A percentile compares a stretch with the other conserved stretches of the same genome.
These are phyloP conservation scores for Gila orcuttii DNA, from an alignment of 2,113 vertebrate genomes.

Conservation along the genomic window DNA sequence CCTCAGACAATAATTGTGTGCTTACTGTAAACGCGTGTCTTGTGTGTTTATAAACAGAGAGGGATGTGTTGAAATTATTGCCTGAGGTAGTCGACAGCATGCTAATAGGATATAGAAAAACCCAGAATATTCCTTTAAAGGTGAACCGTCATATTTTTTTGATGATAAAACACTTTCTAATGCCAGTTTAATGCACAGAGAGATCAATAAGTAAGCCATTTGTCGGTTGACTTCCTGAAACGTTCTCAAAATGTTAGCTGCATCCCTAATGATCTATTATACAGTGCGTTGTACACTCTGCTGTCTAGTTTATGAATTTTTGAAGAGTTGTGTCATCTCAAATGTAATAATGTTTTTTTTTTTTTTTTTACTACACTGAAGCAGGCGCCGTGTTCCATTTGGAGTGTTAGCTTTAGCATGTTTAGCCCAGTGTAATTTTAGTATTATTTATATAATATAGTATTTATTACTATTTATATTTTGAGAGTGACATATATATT, in stretches of 20 bases:
- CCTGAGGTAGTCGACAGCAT: neutral
- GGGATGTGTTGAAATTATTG: constrained; percentile 8
- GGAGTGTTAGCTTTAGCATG: neutral
- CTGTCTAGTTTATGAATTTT: neutral
- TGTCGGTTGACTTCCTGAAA: neutral
- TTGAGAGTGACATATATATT: too few species aligned
- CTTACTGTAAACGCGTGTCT: constrained; percentile 22
- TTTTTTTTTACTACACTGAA: neutral
- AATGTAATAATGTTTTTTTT: neutral
- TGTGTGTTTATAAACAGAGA: constrained; percentile 11
- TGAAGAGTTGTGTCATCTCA: neutral
- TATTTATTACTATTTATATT: neutral
- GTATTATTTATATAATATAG: neutral
- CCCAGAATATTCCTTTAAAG: neutral
- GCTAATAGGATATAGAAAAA: neutral
- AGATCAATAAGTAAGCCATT: neutral
- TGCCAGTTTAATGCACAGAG: neutral
- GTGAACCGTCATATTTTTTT: neutral
- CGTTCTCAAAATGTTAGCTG: neutral
- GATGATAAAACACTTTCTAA: neutral
- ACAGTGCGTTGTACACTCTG: neutral
- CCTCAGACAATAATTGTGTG: constrained; percentile 17
- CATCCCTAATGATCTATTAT: neutral
- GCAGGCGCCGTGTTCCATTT: neutral
- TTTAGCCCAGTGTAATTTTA: neutral